phyloP scores from a whole-genome alignment of 2,888 invertebrate genomes.

The Copidosoma aretas region DNA sequence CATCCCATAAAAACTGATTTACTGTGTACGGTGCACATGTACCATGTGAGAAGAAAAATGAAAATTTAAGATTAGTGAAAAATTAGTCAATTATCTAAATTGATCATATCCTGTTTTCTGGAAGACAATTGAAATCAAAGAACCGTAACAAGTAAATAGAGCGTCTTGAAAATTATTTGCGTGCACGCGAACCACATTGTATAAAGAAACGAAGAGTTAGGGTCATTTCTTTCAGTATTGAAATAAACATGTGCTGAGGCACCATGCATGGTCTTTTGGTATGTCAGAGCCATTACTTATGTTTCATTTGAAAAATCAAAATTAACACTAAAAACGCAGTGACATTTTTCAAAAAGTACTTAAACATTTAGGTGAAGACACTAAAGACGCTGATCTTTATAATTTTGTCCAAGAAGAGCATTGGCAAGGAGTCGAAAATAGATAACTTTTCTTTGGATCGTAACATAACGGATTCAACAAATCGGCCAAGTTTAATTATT shows the following conservation, averaged over 20 bases:
- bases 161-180: slow-evolving; percentile 24
- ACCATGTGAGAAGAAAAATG: background rate
- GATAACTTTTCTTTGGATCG: background rate
- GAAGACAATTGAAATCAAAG: slow-evolving; percentile 28
- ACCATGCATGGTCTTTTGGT: slow-evolving; percentile 35
- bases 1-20: background rate
- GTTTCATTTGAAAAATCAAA: background rate
- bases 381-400: slow-evolving; percentile 24
- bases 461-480: background rate
- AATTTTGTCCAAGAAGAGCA: slow-evolving; percentile 18
- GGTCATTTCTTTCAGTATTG: slow-evolving; percentile 5
- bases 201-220: slow-evolving; percentile 13
- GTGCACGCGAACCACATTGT: slow-evolving; percentile 16
- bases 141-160: slow-evolving; percentile 41
- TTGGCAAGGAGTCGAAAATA: background rate
- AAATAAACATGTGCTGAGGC: slow-evolving; percentile 31
- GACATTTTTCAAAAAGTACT: slow-evolving; percentile 31
- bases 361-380: slow-evolving; percentile 27
- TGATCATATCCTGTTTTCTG: background rate
- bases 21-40: background rate
- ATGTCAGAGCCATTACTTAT: slow-evolving; percentile 4
- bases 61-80: slow-evolving; percentile 3
- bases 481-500: background rate
- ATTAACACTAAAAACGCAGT: slow-evolving; percentile 6
- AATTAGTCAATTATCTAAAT: background rate